Evolutionary conservation across 2,113 vertebrate genomes (phyloP), one percentile per base, ranked within the genome.

Genomic region (Sisor rabdophorus): DNA sequence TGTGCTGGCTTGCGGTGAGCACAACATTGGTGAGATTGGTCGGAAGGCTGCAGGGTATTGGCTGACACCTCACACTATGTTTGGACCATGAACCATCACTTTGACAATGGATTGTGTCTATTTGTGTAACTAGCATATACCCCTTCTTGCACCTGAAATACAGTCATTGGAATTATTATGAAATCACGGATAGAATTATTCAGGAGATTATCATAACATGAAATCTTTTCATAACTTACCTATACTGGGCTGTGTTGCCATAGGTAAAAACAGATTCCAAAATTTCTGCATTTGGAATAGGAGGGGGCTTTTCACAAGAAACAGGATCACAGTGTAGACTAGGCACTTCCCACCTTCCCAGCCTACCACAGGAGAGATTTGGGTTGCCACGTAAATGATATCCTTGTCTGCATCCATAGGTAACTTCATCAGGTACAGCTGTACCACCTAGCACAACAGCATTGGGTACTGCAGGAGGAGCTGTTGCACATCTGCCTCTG

Each of bases 71-170:
- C 65, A 97, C 85, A 53, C 60, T 90, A 65, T 93, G 91, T 64
- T 92, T 92, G 83, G 92, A 95, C 97, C 97, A 99, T 2, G 76
- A 90, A 26, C 95, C 94, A 48, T 98, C 93, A 77, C 94, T 89
- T 85, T 91, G 90, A 85, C 97, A 99, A 78, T 83, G 91, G 68
- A 93, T 88, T 7, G 85, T 86, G 24, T 91, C 88, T 7, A 76
- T 79, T 11, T 90, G 89, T 63, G 92, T 85, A 0, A 87, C 84
- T 69, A 94, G 87, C 19, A 84, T n/a, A 67, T 93, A 97, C 2
- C 95, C 96, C 32, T 96, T 92, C n/a, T 93, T 87, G 89, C 97
- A 99, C 54, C 97, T 99, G 89, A 75, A 82, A 58, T 24, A 74
- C 47, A 36, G 17, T 10, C 1, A 59, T 40, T 50, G 61, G 17